Evolutionary conservation across 2,888 invertebrate species (phyloP).

Genomic region (Shargacucullia verbasci): DNA sequence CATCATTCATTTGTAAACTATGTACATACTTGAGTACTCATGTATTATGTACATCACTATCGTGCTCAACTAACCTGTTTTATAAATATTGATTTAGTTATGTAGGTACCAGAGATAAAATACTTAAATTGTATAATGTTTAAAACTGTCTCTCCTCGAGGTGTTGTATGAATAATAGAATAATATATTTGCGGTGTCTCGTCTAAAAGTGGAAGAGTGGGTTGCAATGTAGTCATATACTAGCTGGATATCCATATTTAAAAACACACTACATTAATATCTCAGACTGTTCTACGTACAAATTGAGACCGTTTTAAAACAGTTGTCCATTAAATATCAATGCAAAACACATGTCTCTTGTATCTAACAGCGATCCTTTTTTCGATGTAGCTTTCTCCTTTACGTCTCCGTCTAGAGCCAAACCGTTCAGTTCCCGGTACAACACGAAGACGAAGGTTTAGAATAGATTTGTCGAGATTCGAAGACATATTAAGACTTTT

Average conservation of each 20-base stretch:
- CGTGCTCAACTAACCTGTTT: slow-evolving; percentile 22
- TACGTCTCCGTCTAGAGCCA: too few species aligned
- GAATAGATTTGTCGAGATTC: too few species aligned
- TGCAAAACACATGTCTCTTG: too few species aligned
- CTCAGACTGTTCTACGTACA: too few species aligned
- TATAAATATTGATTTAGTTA: slow-evolving; percentile 37
- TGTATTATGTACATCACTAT: slow-evolving; percentile 22
- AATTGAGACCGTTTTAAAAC: too few species aligned
- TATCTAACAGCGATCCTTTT: too few species aligned
- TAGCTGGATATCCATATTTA: slow-evolving; percentile 4
- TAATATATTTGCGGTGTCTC: slow-evolving; percentile 6
- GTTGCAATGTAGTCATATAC: slow-evolving; percentile 6
- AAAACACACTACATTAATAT: neutral
- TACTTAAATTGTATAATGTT: slow-evolving; percentile 10
- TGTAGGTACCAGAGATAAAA: slow-evolving; percentile 38
- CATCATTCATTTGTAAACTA: slow-evolving; percentile 30
- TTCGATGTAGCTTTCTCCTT: too few species aligned
- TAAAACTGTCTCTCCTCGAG: too few species aligned
- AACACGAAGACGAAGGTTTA: too few species aligned
- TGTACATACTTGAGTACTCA: slow-evolving; percentile 3
- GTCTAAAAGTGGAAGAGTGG: slow-evolving; percentile 25
- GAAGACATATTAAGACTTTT: too few species aligned
- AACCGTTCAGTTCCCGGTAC: too few species aligned
- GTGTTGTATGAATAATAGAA: slow-evolving; percentile 30
- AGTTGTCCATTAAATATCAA: too few species aligned